Evolutionary conservation across 2,888 invertebrate species (phyloP).

Genomic region (Drosophila macrospina): DNA sequence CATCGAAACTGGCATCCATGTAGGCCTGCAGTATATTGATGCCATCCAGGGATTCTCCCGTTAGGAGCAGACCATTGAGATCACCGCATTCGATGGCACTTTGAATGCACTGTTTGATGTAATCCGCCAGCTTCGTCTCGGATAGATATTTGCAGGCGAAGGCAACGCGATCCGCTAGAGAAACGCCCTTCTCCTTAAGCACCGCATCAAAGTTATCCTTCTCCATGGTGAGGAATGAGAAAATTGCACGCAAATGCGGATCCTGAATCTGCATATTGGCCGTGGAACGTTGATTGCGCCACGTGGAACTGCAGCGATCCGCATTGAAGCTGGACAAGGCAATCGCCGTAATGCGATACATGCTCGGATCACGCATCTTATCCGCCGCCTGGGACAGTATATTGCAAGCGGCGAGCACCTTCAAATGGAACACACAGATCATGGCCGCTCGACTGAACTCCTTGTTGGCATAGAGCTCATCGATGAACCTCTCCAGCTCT

Average conservation of each 20-base stretch:
- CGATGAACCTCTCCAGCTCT: constrained; percentile 88
- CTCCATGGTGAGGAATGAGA: constrained; percentile 94
- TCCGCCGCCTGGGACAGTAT: constrained; percentile 91
- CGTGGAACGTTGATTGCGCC: constrained; percentile 90
- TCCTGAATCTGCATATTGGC: constrained; percentile 93
- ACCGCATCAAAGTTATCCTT: constrained; percentile 91
- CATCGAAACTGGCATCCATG: constrained; percentile 94
- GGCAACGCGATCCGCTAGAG: constrained; percentile 95
- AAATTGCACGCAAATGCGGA: constrained; percentile 95
- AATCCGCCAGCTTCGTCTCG: constrained; percentile 92
- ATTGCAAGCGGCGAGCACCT: constrained; percentile 93
- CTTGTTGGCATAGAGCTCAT: constrained; percentile 90
- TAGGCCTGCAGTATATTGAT: constrained; percentile 90
- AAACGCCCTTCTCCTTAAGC: constrained; percentile 93
- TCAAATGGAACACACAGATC: constrained; percentile 95
- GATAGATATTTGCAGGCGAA: constrained; percentile 95
- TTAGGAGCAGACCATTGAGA: constrained; percentile 94
- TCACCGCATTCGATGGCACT: constrained; percentile 91
- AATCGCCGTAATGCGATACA: constrained; percentile 88
- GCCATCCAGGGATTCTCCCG: constrained; percentile 91
- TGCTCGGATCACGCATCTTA: constrained; percentile 82
- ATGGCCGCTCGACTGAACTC: constrained; percentile 94
- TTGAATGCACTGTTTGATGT: constrained; percentile 90
- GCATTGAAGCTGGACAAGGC: constrained; percentile 94
- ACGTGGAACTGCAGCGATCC: constrained; percentile 90